Evolutionary conservation across 2,797 vertebrate species (phyloP), one percentile per base, ranked within the genome.

Genomic region (Sylvia borin): DNA sequence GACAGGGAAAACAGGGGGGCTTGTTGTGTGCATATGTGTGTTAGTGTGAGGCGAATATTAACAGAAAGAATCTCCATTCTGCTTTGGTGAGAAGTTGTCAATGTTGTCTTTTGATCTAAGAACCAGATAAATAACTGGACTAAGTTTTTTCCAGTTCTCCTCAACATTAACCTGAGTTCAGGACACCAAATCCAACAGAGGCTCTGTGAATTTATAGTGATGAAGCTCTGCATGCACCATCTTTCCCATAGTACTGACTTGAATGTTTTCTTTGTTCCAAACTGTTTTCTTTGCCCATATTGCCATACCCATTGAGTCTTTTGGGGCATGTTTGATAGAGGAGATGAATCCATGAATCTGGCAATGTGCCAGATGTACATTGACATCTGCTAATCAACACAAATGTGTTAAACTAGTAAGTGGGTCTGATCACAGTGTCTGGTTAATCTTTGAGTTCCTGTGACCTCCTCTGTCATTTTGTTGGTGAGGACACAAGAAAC

Each of bases 271-370:
- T 51, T 85, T 45, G 18, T 53, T 38, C 16, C 27, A 55, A 36
- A 47, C 14, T 34, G 25, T 54, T 34, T 31, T 85, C 29, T 76
- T 61, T 64, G n/a, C 18, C 21, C 6, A 0, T 34, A 20, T 53
- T 74, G 38, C 32, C 19, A 14, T 43, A 21, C 3, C 4, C 12
- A 5, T 7, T 21, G 36, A 24, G 34, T 47, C 32, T 90, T 85
- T 70, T 40, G 43, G 8, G 6, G 13, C 0, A 0, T 72, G n/a
- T 43, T 82, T 72, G 36, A 60, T 6, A 34, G 34, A 48, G 36
- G 60, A 53, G 19, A 51, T 27, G 45, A 25, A 65, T 71, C 24
- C 16, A 32, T 38, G 25, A 61, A 14, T 53, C 57, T 57, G 57
- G n/a, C 22, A 66, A 47, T 2, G 2, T 76, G 20, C 5, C 12